Evolutionary conservation across 2,888 invertebrate genomes (phyloP).

Genomic region (Plusia festucae): DNA sequence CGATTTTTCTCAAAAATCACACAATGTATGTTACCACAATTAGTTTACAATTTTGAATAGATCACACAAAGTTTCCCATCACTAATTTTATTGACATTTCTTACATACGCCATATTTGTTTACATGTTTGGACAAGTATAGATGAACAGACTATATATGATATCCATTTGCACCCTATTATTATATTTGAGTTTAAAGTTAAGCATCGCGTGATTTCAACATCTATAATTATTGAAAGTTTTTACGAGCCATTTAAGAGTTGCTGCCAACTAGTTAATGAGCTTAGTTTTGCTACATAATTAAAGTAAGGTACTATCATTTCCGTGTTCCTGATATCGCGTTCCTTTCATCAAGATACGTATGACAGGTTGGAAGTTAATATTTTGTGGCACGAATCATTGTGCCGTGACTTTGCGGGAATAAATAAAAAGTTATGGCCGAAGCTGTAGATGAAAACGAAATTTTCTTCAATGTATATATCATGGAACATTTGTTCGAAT

Average conservation of each 20-base stretch:
- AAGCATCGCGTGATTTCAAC: slow-evolving; percentile 65
- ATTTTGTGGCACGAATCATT: slow-evolving; percentile 64
- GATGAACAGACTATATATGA: too few relatives aligned
- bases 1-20: too few relatives aligned
- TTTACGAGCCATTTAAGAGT: slow-evolving; percentile 59
- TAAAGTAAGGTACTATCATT: slow-evolving; percentile 59
- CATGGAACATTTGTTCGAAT: slow-evolving; percentile 24
- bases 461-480: slow-evolving; percentile 45
- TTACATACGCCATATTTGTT: too few relatives aligned
- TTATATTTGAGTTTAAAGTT: slow-evolving; percentile 51
- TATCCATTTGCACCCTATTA: slow-evolving; percentile 7
- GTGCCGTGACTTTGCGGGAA: slow-evolving; percentile 48
- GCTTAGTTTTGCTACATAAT: slow-evolving; percentile 59
- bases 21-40: too few relatives aligned
- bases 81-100: too few relatives aligned
- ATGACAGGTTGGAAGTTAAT: slow-evolving; percentile 70
- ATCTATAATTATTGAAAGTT: slow-evolving; percentile 63
- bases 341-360: slow-evolving; percentile 68
- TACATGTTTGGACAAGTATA: too few relatives aligned
- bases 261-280: slow-evolving; percentile 47
- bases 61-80: too few relatives aligned
- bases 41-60: too few relatives aligned
- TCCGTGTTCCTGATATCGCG: slow-evolving; percentile 62
- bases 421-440: slow-evolving; percentile 43
- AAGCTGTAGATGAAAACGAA: slow-evolving; percentile 37